phyloP scores from a whole-genome alignment of 2,888 invertebrate genomes.

The Glaucopsyche alexis region DNA sequence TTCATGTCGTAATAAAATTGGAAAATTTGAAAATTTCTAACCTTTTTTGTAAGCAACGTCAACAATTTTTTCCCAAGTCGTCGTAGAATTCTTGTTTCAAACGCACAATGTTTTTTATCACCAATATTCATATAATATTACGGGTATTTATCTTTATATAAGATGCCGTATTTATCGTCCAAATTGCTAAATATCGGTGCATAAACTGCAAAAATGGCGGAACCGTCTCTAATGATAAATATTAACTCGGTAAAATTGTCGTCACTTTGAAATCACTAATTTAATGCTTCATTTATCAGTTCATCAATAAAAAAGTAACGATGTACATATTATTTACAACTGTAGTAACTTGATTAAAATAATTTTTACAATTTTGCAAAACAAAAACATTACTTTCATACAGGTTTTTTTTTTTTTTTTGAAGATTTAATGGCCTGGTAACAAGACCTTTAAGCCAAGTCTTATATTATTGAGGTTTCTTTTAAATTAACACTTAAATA shows the following conservation, averaged over 20 bases:
- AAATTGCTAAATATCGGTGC: slow-evolving; percentile 34
- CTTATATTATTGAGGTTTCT: too few species aligned
- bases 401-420: not conserved
- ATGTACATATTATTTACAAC: not conserved
- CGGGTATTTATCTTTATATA: slow-evolving; percentile 31
- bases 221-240: slow-evolving; percentile 13
- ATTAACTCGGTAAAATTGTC: not conserved
- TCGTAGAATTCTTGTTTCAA: not conserved
- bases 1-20: not conserved
- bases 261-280: not conserved
- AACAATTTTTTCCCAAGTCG: slow-evolving; percentile 46
- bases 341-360: not conserved
- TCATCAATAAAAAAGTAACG: not conserved
- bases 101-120: slow-evolving; percentile 33
- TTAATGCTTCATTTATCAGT: not conserved
- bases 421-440: too few species aligned
- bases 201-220: slow-evolving; percentile 30
- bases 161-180: slow-evolving; percentile 32
- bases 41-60: slow-evolving; percentile 49
- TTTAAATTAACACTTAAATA: too few species aligned
- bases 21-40: slow-evolving; percentile 39
- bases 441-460: too few species aligned
- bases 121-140: slow-evolving; percentile 35
- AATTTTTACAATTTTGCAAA: slow-evolving; percentile 18
- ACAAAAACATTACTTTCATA: slow-evolving; percentile 25